Percentiles rank a stretch among this genome's conserved stretches.
Evolutionary conservation across 2,888 invertebrate genomes (phyloP).

Genomic region (Plebejus melissa): DNA sequence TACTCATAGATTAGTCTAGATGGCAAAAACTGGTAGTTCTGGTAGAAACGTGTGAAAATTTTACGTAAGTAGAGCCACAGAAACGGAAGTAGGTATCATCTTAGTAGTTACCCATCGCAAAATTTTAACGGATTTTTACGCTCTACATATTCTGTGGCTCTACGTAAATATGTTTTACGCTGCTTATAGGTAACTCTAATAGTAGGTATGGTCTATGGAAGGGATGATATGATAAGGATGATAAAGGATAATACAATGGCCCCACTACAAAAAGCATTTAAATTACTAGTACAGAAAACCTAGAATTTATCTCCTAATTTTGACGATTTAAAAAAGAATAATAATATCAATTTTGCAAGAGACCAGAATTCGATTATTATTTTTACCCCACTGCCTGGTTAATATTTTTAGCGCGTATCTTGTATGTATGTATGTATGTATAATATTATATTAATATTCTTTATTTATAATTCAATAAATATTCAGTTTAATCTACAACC

Average conservation of each 20-base stretch:
- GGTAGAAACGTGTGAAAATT: neutral
- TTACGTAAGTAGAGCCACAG: neutral
- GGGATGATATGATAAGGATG: too few relatives aligned
- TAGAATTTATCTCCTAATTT: too few relatives aligned
- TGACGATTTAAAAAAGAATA: too few relatives aligned
- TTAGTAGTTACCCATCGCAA: neutral
- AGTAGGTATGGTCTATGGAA: neutral
- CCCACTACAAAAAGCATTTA: too few relatives aligned
- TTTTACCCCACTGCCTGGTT: too few relatives aligned
- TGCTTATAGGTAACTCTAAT: neutral
- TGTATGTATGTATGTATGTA: too few relatives aligned
- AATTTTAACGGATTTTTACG: neutral
- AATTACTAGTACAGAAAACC: too few relatives aligned
- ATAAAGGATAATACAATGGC: neutral
- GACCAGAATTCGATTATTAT: too few relatives aligned
- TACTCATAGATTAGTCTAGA: neutral
- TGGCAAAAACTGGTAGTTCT: neutral
- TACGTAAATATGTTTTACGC: neutral
- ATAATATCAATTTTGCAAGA: too few relatives aligned
- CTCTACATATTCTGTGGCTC: neutral
- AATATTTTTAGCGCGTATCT: too few relatives aligned
- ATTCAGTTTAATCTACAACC: neutral
- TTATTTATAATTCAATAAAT: neutral
- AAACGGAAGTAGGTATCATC: neutral
- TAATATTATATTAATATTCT: too few relatives aligned